phyloP scores from a whole-genome alignment of 1,140 invertebrate genomes.

The Apis florea region DNA sequence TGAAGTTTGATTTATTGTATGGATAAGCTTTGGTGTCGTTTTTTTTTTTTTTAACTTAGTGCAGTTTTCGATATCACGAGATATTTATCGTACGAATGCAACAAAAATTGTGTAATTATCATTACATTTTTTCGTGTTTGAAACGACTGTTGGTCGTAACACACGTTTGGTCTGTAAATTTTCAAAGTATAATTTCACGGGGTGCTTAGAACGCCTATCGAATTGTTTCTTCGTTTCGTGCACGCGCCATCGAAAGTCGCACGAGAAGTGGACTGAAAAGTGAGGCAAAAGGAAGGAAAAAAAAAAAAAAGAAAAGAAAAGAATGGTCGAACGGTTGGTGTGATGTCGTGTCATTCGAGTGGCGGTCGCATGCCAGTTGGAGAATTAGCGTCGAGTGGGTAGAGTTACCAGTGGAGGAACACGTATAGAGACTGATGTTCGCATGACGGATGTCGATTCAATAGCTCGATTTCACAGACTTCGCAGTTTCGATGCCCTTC shows the following conservation, averaged over 20 bases:
- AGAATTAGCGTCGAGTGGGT: slow-evolving; percentile 75
- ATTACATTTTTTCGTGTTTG: too few species aligned
- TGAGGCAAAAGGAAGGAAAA: slow-evolving; percentile 14
- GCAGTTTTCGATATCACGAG: neutral
- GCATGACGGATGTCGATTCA: slow-evolving; percentile 77
- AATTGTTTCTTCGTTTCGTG: slow-evolving; percentile 53
- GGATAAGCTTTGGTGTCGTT: too few species aligned
- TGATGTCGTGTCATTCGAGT: slow-evolving; percentile 73
- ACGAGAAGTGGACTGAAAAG: slow-evolving; percentile 49
- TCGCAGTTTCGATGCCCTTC: slow-evolving; percentile 68
- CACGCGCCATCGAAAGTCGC: slow-evolving; percentile 32
- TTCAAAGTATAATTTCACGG: slow-evolving; percentile 5
- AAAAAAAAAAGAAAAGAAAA: neutral
- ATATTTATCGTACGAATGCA: neutral
- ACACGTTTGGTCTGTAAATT: neutral
- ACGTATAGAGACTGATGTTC: slow-evolving; percentile 68
- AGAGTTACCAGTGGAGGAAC: slow-evolving; percentile 69
- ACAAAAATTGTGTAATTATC: neutral
- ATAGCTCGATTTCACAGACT: slow-evolving; percentile 74
- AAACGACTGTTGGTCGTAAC: neutral
- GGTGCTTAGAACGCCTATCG: slow-evolving; percentile 4
- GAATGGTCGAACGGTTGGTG: slow-evolving; percentile 52
- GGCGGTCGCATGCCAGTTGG: slow-evolving; percentile 75
- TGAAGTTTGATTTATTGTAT: too few species aligned
- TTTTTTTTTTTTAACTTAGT: too few species aligned